Evolutionary conservation across 2,113 vertebrate species (phyloP), one percentile per base, ranked within the genome.

Genomic region (Varanus komodoensis): DNA sequence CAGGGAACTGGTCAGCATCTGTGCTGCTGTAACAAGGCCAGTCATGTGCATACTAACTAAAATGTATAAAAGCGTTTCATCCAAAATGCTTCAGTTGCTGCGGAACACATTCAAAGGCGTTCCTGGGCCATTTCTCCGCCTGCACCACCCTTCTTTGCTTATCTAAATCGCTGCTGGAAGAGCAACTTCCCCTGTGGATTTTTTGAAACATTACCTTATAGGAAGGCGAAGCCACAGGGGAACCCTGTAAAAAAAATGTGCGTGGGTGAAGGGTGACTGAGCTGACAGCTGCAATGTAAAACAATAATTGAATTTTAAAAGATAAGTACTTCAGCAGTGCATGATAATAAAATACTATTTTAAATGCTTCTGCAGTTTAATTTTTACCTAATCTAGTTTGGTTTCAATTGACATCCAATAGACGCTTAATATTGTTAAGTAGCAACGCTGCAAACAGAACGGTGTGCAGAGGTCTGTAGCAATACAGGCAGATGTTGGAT

Each of bases 281-380:
- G 83, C 92, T 94, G 94, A 94, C 88, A 94, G 90, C 82, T 91
- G 88, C 0, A 0, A 90, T 92, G 89, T 92, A 92, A 96, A 95
- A 93, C 90, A 96, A 67, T 93, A 94, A 93, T 91, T 95, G 93
- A 93, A 92, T 94, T 89, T 94, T 93, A 93, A 96, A 93, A 92
- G 89, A 91, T 93, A 86, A 80, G 82, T 87, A 89, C 75, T 91
- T 88, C 68, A 79, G 92, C 92, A 94, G 93, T 93, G 92, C 89
- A 84, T 77, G 93, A 93, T 94, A 93, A 96, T 92, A 93, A 95
- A 95, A 93, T 32, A 81, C 91, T 95, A 89, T 93, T 92, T 91
- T 91, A 78, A 85, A 89, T 95, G 89, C 93, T 91, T 94, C 89
- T 77, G 78, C 88, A 87, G 81, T 91, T 89, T 93, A 93, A 90